These are phyloP conservation scores for Sacculina carcini DNA, from an alignment of 2,888 invertebrate genomes.

Conservation along the genomic window DNA sequence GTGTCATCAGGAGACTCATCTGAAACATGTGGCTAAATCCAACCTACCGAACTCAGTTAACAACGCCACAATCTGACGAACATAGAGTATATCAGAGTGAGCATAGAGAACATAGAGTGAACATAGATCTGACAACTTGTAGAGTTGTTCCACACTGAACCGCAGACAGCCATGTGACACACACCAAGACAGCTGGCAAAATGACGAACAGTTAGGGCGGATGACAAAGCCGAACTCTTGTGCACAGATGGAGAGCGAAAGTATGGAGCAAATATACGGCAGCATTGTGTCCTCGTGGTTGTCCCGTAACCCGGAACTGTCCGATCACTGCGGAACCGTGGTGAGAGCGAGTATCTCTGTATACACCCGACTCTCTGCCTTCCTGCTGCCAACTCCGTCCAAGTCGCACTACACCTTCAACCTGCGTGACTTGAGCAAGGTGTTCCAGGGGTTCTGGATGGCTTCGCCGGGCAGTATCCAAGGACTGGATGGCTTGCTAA, in stretches of 20 bases:
- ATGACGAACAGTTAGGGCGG: no score
- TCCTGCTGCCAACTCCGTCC: slow-evolving; percentile 65
- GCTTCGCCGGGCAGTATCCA: background rate
- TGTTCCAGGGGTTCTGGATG: slow-evolving; percentile 28
- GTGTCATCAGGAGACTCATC: no score
- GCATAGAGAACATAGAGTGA: no score
- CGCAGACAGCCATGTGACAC: no score
- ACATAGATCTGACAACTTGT: no score
- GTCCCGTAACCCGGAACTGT: slow-evolving; percentile 17
- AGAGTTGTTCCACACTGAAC: no score
- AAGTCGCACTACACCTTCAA: slow-evolving; percentile 81
- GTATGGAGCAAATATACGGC: slow-evolving; percentile 40
- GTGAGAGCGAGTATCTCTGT: slow-evolving; percentile 56
- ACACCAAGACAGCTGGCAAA: no score
- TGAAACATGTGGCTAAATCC: no score
- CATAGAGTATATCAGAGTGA: no score
- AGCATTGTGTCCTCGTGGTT: slow-evolving; percentile 43
- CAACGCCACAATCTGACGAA: no score
- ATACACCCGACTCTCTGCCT: slow-evolving; percentile 41
- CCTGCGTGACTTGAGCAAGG: slow-evolving; percentile 49
- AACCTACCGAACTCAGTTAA: no score
- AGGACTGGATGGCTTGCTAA: background rate
- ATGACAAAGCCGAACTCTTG: no score
- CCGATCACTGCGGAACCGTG: slow-evolving; percentile 32
- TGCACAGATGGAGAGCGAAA: slow-evolving; percentile 35